phyloP scores from a whole-genome alignment of 2,113 vertebrate genomes.

The Cavia porcellus region DNA sequence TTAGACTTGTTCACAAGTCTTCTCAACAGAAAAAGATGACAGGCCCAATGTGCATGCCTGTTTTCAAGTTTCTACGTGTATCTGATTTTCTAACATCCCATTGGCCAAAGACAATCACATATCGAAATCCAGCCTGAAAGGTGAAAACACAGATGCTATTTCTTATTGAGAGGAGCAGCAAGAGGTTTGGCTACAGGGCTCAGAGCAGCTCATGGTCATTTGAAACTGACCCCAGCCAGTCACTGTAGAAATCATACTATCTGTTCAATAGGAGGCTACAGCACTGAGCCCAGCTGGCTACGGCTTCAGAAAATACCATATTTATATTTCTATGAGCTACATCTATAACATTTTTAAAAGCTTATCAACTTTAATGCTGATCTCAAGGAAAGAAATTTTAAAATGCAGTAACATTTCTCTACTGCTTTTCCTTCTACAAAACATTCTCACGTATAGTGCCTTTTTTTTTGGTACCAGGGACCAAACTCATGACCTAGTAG shows the following conservation, averaged over 20 bases:
- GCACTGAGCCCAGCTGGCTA: not conserved
- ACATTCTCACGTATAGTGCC: not conserved
- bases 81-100: conserved; percentile 9
- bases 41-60: not conserved
- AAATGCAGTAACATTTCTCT: conserved; percentile 27
- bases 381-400: conserved; percentile 26
- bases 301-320: not conserved
- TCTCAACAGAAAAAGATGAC: not conserved
- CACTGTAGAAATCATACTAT: not conserved
- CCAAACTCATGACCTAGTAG: too few relatives aligned
- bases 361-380: not conserved
- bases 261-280: not conserved
- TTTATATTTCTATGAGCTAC: not conserved
- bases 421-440: not conserved
- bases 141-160: not conserved
- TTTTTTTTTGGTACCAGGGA: too few relatives aligned
- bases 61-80: not conserved
- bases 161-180: not conserved
- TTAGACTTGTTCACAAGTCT: not conserved
- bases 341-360: not conserved
- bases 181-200: not conserved
- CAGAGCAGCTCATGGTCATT: conserved; percentile 14
- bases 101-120: not conserved
- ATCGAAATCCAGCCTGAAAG: not conserved
- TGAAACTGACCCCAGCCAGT: not conserved